Base-by-base conservation (phyloP, 1,140 invertebrate species). In the Centruroides vittatus region DNA sequence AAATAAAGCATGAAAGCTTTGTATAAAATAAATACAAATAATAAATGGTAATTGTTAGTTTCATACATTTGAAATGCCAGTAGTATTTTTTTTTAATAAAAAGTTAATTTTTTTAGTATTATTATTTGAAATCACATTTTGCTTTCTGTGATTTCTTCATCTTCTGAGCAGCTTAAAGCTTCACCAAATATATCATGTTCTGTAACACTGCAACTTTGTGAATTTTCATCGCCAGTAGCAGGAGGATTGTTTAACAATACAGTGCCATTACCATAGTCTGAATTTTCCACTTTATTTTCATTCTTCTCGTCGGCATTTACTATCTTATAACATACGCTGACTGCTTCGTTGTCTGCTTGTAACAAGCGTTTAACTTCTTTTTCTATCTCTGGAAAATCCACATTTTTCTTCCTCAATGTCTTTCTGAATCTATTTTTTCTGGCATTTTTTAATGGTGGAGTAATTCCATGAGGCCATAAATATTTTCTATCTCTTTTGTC, bases 381-480 rank as follows among this genome's bases (percentile, higher is more conserved):
- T 72, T 98, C 95, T 67, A 98, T 94, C 78, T 98, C 94, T 2
- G 93, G 93, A 54, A 92, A 90, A 76, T 98, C 95, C 2, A 93
- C 86, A 75, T 91, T 93, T 75, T 98, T 98, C 75, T 98, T 97
- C 70, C 92, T 93, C 12, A 98, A 75, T 0, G 92, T 96, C 78
- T 97, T 96, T 53, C 94, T 80, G 70, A 98, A 98, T 66, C 95
- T 80, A 65, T 91, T 79, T 67, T 89, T 89, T 12, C 93, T 79
- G 0, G 95, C 91, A 79, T 98, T 98, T 76, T 98, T 98, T 35
- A 93, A 78, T 3, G 94, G 91, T 4, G 92, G 90, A 5, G 92
- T 93, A 23, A 98, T 79, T 48, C 93, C 93, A 78, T 98, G 93
- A 5, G 90, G 90, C 81, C 81, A 94, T 5, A 94, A 73, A 77